phyloP scores from a whole-genome alignment of 2,113 vertebrate genomes.

The Mastomys natalensis region DNA sequence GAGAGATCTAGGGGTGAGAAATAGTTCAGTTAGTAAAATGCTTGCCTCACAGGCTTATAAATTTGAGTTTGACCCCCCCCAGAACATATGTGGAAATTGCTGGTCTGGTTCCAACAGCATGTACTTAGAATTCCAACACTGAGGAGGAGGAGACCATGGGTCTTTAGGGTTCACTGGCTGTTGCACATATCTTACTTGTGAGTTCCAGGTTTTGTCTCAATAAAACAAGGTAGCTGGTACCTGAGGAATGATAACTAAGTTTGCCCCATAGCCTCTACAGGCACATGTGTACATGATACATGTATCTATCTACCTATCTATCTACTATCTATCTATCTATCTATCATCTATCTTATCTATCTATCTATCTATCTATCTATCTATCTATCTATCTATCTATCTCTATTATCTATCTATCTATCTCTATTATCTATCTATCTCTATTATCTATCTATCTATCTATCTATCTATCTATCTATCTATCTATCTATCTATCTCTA shows the following conservation, averaged over 20 bases:
- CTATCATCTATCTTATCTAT: no score
- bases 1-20: not conserved
- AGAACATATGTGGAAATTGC: not conserved
- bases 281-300: not conserved
- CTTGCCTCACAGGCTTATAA: not conserved
- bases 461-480: not conserved
- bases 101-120: not conserved
- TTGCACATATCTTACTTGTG: not conserved
- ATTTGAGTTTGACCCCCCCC: not conserved
- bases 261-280: not conserved
- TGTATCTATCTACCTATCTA: no score
- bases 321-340: not conserved
- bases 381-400: no score
- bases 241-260: not conserved
- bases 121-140: not conserved
- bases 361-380: no score
- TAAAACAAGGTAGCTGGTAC: not conserved
- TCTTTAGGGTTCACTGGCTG: not conserved
- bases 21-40: not conserved
- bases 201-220: not conserved
- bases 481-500: no score
- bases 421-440: no score
- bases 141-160: not conserved
- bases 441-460: no score
- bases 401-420: not conserved